Evolutionary conservation across 2,797 vertebrate genomes (phyloP).

Genomic region (Spea hammondii): DNA sequence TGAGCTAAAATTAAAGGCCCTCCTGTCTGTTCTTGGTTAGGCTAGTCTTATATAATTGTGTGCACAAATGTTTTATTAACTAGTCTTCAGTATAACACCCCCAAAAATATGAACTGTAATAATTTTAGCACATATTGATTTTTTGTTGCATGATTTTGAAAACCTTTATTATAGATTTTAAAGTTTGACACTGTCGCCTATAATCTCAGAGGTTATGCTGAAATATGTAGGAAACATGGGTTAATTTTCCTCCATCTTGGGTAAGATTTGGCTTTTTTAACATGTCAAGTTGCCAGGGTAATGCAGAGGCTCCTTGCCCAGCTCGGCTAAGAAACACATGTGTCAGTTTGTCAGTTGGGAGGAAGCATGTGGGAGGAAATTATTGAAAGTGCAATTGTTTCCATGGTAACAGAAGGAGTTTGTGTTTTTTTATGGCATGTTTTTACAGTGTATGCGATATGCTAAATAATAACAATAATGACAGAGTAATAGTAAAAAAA

Average conservation of each 20-base stretch:
- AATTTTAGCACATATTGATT: no score
- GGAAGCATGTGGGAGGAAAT: constrained; percentile 3
- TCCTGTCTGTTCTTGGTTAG: no score
- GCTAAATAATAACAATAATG: background rate
- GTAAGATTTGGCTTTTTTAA: background rate
- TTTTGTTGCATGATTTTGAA: no score
- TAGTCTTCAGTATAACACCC: no score
- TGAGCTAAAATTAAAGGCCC: no score
- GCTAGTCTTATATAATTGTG: no score
- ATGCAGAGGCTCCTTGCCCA: background rate
- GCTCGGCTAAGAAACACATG: background rate
- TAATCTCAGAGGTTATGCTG: no score
- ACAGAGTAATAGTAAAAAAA: background rate
- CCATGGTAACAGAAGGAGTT: background rate
- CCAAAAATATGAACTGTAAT: no score
- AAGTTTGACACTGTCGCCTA: no score
- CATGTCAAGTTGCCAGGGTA: background rate
- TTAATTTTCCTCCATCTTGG: background rate
- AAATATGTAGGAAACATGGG: background rate
- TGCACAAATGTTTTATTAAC: no score
- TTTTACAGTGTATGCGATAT: background rate
- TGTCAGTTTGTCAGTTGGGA: background rate
- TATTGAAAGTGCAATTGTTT: background rate
- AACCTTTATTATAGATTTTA: no score
- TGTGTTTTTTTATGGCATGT: background rate